A percentile compares a stretch with the other conserved stretches of the same genome.
These are phyloP conservation scores for Drosophila insularis DNA, from an alignment of 1,140 invertebrate species.

Conservation along the genomic window DNA sequence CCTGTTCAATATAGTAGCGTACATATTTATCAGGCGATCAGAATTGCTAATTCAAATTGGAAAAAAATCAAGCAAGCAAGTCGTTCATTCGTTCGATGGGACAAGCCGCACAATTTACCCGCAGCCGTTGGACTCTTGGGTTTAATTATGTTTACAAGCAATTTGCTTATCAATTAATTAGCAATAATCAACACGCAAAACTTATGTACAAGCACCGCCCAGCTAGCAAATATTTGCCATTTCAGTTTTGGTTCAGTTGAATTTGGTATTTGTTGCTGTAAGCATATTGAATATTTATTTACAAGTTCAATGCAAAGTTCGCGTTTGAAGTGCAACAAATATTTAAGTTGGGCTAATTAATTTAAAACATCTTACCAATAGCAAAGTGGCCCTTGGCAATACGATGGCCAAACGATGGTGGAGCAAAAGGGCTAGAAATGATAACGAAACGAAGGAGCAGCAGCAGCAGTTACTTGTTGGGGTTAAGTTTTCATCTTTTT, in stretches of 20 bases:
- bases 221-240: slow-evolving; percentile 58
- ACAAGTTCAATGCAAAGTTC: slow-evolving; percentile 72
- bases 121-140: slow-evolving; percentile 22
- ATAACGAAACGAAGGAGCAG: slow-evolving; percentile 1
- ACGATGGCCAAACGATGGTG: background rate
- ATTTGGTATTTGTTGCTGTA: slow-evolving; percentile 23
- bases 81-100: slow-evolving; percentile 3
- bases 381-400: slow-evolving; percentile 26
- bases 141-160: slow-evolving; percentile 60
- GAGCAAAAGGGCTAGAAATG: background rate
- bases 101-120: slow-evolving; percentile 29
- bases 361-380: slow-evolving; percentile 61
- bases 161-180: slow-evolving; percentile 79
- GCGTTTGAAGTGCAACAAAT: slow-evolving; percentile 73
- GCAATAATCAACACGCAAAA: slow-evolving; percentile 67
- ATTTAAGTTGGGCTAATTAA: slow-evolving; percentile 76
- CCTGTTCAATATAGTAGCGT: background rate
- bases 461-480: slow-evolving; percentile 4
- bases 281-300: slow-evolving; percentile 69
- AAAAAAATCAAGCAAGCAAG: background rate
- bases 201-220: slow-evolving; percentile 44
- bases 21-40: background rate
- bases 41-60: background rate
- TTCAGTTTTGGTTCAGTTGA: slow-evolving; percentile 38
- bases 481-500: slow-evolving; percentile 21